Conservation (phyloP, 2,888 invertebrate genomes). For the Resseliella maxima region DNA sequence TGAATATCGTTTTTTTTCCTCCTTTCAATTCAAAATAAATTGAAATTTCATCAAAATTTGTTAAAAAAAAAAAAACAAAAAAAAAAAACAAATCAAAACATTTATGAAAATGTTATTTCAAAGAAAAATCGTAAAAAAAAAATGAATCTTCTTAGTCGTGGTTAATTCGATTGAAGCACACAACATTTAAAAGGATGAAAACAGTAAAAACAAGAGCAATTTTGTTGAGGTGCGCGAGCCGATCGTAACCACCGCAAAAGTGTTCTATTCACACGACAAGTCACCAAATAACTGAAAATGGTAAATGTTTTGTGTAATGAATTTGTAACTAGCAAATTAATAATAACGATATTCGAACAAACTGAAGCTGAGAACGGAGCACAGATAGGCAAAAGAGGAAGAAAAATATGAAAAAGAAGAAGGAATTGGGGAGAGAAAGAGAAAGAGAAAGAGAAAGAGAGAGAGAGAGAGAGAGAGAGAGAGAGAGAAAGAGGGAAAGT, state of each 20-base stretch:
- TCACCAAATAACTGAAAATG: conserved; percentile 52
- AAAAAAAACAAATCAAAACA: too few species aligned
- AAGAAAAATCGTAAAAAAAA: too few species aligned
- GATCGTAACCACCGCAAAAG: background rate
- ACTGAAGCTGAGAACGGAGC: background rate
- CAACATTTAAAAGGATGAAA: too few species aligned
- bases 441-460: background rate
- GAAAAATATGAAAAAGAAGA: background rate
- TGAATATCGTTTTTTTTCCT: too few species aligned
- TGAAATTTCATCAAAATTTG: too few species aligned
- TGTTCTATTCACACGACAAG: conserved; percentile 26
- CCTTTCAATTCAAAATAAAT: too few species aligned
- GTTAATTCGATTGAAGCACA: too few species aligned
- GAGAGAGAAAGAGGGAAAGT: background rate
- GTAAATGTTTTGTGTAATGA: conserved; percentile 28
- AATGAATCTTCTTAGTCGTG: too few species aligned
- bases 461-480: background rate
- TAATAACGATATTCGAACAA: background rate
- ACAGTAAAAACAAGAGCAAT: background rate
- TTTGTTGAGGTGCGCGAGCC: background rate
- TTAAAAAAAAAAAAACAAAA: too few species aligned
- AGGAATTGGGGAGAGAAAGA: background rate
- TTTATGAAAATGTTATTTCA: too few species aligned
- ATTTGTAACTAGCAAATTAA: conserved; percentile 52
- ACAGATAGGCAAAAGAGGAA: background rate